Base-by-base conservation (phyloP, 2,888 invertebrate genomes). In the Julus scandinavius region DNA sequence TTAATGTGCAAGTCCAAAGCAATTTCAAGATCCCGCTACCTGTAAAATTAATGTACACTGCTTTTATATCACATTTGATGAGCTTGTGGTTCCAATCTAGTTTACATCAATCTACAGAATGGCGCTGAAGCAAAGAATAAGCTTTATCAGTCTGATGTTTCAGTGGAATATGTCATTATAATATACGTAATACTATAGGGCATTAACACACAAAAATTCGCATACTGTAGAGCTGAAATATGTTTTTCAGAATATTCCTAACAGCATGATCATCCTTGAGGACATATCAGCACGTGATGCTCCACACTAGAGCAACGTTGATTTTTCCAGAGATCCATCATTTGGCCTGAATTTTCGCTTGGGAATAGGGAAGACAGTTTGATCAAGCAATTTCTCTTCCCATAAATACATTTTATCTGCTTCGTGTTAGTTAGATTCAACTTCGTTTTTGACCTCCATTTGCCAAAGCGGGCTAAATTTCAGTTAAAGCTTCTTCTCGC, bases 381-480 rank as follows among this genome's bases (percentile, higher is more conserved):
- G 80, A 80, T 80, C 80, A 80, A 80, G 80, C 80, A 29, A 80
- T 80, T 80, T 13, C 80, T 80, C 80, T 80, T 80, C 80, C 80
- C 20, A 72, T 72, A 72, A 72, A 72, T 72, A 72, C 63, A 38
- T 80, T 80, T 80, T 38, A 80, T 80, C 80, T 38, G 80, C 80
- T 80, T 80, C 80, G 29, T 38, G 80, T 80, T 80, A 80, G 80
- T 80, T 80, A 80, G 80, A 80, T 80, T 20, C 80, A 80, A 80
- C 80, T 80, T 80, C 80, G 80, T 80, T 80, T 80, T 80, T 80
- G 80, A 80, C 80, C 80, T 80, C 80, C 38, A 80, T 80, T 80
- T 80, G 80, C 80, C 80, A 80, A 80, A 80, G 80, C 29, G 80
- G 38, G 80, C 80, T 80, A 80, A 80, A 38, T 80, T 80, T 80